Conservation (phyloP, 2,888 invertebrate genomes). For the Clivina fossor region DNA sequence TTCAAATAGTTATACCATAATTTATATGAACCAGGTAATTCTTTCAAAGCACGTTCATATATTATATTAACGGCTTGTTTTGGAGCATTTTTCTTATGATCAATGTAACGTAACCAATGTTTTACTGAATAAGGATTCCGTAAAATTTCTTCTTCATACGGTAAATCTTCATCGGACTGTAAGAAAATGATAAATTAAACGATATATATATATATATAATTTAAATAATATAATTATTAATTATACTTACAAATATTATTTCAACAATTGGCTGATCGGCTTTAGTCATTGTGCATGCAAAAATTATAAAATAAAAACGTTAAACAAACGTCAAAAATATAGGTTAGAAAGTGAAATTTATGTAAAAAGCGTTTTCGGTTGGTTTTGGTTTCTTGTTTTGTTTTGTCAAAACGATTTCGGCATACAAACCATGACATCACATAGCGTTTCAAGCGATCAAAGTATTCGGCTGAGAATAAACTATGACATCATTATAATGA, state of each 20-base stretch:
- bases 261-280: constrained; percentile 57
- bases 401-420: no score
- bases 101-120: constrained; percentile 97
- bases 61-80: constrained; percentile 85
- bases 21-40: constrained; percentile 97
- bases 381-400: no score
- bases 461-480: no score
- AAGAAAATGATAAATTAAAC: constrained; percentile 43
- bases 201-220: background rate
- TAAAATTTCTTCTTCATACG: constrained; percentile 98
- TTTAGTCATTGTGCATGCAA: no score
- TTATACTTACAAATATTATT: constrained; percentile 57
- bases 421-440: no score
- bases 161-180: constrained; percentile 90
- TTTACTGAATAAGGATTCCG: constrained; percentile 97
- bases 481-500: no score
- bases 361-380: no score
- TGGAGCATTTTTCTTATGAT: constrained; percentile 86
- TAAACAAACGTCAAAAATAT: no score
- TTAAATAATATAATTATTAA: constrained; percentile 1
- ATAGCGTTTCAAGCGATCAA: no score
- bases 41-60: constrained; percentile 94
- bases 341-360: no score
- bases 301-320: no score
- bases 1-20: constrained; percentile 96